Base-by-base conservation (phyloP, 2,113 vertebrate species). In the Neodon shergylaensis region DNA sequence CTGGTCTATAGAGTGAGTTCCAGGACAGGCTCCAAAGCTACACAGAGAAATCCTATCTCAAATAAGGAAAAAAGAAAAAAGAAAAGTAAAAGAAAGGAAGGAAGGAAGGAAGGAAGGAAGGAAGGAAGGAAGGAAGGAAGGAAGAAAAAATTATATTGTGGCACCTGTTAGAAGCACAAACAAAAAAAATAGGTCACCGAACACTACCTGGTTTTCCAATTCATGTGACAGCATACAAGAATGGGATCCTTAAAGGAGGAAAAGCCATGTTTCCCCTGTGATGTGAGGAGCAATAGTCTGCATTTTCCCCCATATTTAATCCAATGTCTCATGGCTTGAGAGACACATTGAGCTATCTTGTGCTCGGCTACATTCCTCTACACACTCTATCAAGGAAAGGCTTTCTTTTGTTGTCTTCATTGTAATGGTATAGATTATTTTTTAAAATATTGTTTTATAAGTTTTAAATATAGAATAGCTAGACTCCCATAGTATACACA, bases 311-410 rank as follows among this genome's bases (percentile, higher is more conserved):
- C 9, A 11, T 17, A 66, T 49, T 39, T 72, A n/a, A 79, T 24
- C 39, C 17, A 47, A 1, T 2, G 13, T 31, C n/a, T 94, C 31
- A 26, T 1, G 4, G 24, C 8, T 36, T n/a, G 44, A 83, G 0
- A 16, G 36, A 84, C 91, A 92, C 3, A 26, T 24, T 58, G 19
- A 9, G 72, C 52, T 26, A 65, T 76, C 12, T 66, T 77, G 16
- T 10, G 33, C 28, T 49, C 12, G 36, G 72, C 31, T 90, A 58
- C 10, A 26, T 83, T 36, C 1, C n/a, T 83, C 52, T 85, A n/a
- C 28, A 52, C 83, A 5, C 4, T 68, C n/a, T 89, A 54, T 24
- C 13, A 82, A 89, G 9, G 11, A 66, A 77, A 11, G 7, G 22
- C 13, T 33, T 65, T 33, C 14, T n/a, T 54, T 19, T 21, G 19